Percentiles rank a stretch among this genome's conserved stretches.
Evolutionary conservation across 2,888 invertebrate species (phyloP).

Genomic region (Dioctria linearis): DNA sequence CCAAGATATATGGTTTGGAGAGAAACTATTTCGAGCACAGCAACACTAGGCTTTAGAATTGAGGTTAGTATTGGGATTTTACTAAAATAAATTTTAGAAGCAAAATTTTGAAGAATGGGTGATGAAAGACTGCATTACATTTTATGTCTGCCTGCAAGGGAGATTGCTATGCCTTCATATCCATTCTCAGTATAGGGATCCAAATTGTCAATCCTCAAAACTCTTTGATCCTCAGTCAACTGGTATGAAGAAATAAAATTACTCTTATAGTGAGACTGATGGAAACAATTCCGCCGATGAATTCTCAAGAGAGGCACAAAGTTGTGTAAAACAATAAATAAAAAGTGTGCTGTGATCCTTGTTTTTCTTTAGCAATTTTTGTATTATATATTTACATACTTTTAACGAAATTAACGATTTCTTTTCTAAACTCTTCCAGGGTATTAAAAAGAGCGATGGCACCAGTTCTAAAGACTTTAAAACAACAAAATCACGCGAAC

Average conservation of each 20-base stretch:
- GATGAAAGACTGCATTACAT: too few species aligned
- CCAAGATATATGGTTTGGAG: slow-evolving; percentile 97
- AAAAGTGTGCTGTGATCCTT: not conserved
- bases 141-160: too few species aligned
- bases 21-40: slow-evolving; percentile 97
- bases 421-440: slow-evolving; percentile 68
- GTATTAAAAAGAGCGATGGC: slow-evolving; percentile 90
- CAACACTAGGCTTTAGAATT: slow-evolving; percentile 95
- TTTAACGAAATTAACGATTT: too few species aligned
- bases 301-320: too few species aligned
- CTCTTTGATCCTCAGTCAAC: too few species aligned
- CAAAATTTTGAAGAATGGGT: not conserved
- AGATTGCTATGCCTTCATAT: too few species aligned
- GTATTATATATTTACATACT: not conserved
- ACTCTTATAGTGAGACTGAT: too few species aligned
- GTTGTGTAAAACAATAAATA: too few species aligned
- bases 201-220: too few species aligned
- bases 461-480: slow-evolving; percentile 96
- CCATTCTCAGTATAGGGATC: too few species aligned
- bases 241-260: too few species aligned
- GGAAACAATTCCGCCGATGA: too few species aligned
- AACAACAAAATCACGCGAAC: slow-evolving; percentile 88
- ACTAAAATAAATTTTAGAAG: not conserved
- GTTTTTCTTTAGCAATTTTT: not conserved
- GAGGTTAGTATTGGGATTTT: slow-evolving; percentile 72